Base-by-base conservation (phyloP, 2,113 vertebrate species). In the Ploceus nigricollis region DNA sequence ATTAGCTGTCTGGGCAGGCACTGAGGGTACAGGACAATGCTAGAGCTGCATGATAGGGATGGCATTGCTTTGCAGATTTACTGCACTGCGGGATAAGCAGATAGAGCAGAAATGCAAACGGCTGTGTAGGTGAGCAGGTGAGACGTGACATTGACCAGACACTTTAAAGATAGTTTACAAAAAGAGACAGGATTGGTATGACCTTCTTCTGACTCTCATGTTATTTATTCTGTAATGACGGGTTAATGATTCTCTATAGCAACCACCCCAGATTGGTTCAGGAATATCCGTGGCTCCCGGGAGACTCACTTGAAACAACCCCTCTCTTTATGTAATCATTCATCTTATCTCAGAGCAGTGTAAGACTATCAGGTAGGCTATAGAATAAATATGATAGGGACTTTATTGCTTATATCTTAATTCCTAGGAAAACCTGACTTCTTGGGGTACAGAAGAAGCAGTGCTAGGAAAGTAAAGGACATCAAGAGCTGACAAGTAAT, bases 131-230 rank as follows among this genome's bases (percentile, higher is more conserved):
- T 87, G 91, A 96, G 79, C 79, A 94, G 76, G 95, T 92, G 95
- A 94, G 85, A 96, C 1, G 5, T 92, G 96, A 97, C 85, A 73
- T 77, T 96, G 84, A 82, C 84, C 96, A 97, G 96, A 82, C 77
- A 82, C 65, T 83, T 91, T 66, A 61, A 79, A 90, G 93, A 80
- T 22, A 73, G 89, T 72, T 96, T 96, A 65, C 17, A 66, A 78
- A 92, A 89, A 51, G 37, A 66, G 44, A 57, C 27, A 80, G 48
- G 81, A 80, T 93, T 76, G 85, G 69, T 75, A 84, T 94, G 92
- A 96, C 96, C 95, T 94, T 89, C 30, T 77, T 51, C 75, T 96
- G 91, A 94, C 91, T 93, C 73, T 82, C 35, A 11, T 1, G 18
- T 88, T 96, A 93, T 96, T 96, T 93, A 86, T 89, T 84, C 75